Evolutionary conservation across 2,888 invertebrate genomes (phyloP), one percentile per base, ranked within the genome.

Genomic region (Limenitis camilla): DNA sequence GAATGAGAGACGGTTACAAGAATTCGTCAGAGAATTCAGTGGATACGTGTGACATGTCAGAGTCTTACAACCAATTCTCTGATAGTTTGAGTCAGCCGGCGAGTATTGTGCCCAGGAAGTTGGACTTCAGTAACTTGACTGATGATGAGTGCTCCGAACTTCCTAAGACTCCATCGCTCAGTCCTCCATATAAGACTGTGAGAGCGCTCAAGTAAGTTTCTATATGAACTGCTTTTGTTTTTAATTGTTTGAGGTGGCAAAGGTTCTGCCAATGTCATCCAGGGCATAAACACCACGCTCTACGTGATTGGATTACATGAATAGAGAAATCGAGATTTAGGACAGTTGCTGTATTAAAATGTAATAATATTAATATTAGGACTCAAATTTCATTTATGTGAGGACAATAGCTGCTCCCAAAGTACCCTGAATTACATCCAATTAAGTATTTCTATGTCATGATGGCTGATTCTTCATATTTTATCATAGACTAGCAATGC

Each of bases 31-130:
- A 89, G 74, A 73, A 90, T 61, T 90, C 89, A 56, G 85, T 84
- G 64, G 90, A 90, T 79, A 88, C 84, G 62, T 90, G 90, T 78
- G 91, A 92, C 76, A 88, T 91, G 80, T 90, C 91, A 71, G 90
- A 90, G 71, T 79, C 85, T 29, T 90, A 90, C 66, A 91, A 91
- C 68, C 74, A 81, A 66, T 88, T 90, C 67, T 90, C 90, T 62
- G 88, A 87, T 52, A 91, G 89, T 75, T 78, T 89, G 60, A 90
- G 90, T 64, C 90, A 90, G 62, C 85, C 86, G 51, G 76, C 78
- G 55, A 72, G 80, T 52, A 88, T 89, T 63, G 83, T 89, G 68
- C 90, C 91, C 8, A 88, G 90, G 64, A 91, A 91, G 76, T 77
- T 91, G 59, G 89, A 90, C 67, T 91, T 91, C 69, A 81, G 73